phyloP scores from a whole-genome alignment of 2,113 vertebrate genomes.

The Lota lota region DNA sequence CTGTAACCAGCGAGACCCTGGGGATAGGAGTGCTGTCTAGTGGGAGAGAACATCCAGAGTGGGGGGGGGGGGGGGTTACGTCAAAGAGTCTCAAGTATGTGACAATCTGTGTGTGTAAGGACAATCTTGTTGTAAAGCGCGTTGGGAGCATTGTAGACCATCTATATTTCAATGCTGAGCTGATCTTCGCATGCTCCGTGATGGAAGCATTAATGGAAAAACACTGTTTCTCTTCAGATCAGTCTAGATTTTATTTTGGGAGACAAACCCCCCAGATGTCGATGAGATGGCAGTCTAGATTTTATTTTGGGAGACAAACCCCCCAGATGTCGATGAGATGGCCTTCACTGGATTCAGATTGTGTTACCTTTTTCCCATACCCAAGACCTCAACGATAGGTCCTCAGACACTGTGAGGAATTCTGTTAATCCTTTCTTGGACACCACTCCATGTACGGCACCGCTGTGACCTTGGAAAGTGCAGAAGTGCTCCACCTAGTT shows the following conservation, averaged over 20 bases:
- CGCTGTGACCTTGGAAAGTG: slow-evolving; percentile 68
- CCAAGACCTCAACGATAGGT: slow-evolving; percentile 69
- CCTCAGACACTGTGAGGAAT: slow-evolving; percentile 70
- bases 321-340: background rate
- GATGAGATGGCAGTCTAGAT: no score
- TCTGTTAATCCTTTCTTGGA: slow-evolving; percentile 26
- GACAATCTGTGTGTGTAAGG: no score
- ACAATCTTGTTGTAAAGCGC: no score
- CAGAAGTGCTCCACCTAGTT: slow-evolving; percentile 68
- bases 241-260: no score
- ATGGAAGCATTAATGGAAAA: no score
- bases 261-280: background rate
- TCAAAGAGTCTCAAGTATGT: no score
- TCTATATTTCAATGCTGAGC: no score
- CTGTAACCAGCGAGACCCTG: slow-evolving; percentile 52
- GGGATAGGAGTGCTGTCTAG: slow-evolving; percentile 40
- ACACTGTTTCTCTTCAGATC: no score
- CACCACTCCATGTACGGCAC: slow-evolving; percentile 44
- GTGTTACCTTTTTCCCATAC: slow-evolving; percentile 38
- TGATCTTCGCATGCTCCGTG: no score
- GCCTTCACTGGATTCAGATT: background rate
- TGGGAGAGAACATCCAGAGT: background rate
- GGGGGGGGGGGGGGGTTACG: no score
- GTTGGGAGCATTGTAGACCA: no score
- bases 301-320: background rate